Conservation (phyloP, 2,888 invertebrate genomes). For the Agrochola lychnidis region DNA sequence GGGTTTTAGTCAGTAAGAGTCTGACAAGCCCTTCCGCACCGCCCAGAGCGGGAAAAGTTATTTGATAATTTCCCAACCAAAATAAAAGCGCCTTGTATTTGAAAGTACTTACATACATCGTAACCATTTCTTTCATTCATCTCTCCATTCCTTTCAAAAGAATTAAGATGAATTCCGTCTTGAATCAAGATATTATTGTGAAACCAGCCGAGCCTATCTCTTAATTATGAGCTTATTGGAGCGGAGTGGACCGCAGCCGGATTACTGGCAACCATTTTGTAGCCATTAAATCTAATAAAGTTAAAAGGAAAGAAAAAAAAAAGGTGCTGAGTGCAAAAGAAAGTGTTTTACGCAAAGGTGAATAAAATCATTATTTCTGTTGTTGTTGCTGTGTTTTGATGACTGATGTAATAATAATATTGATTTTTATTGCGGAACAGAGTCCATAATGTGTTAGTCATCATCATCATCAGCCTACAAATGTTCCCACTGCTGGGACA, state of each 20-base stretch:
- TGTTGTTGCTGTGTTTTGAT: background rate
- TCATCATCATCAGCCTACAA: too few relatives aligned
- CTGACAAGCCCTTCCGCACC: too few relatives aligned
- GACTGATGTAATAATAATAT: conserved; percentile 2
- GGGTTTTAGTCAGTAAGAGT: too few relatives aligned
- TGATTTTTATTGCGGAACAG: too few relatives aligned
- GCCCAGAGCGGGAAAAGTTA: too few relatives aligned
- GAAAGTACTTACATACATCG: too few relatives aligned
- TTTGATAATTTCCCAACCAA: too few relatives aligned
- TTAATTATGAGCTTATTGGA: conserved; percentile 62
- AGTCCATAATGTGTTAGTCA: too few relatives aligned
- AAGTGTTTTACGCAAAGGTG: conserved; percentile 47
- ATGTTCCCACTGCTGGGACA: too few relatives aligned
- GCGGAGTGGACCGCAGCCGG: conserved; percentile 55
- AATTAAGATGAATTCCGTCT: conserved; percentile 21
- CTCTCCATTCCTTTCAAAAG: background rate
- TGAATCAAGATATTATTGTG: conserved; percentile 28
- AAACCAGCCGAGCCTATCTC: conserved; percentile 57
- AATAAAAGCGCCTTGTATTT: too few relatives aligned
- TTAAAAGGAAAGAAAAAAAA: conserved; percentile 49
- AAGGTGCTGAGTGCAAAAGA: conserved; percentile 27
- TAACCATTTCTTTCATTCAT: background rate
- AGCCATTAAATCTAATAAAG: conserved; percentile 61
- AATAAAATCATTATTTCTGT: conserved; percentile 3
- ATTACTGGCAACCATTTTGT: conserved; percentile 49